Conservation (phyloP, 1,140 invertebrate genomes). For the Drosophila melanogaster region Release_6_plus_ISO1_MT NT_037436.4:20267001-20267500, state of each 20-base stretch:
- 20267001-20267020: neutral
- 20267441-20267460: no score
- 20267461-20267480: no score
- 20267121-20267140: neutral
- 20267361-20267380: no score
- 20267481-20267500: no score
- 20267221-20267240: conserved; percentile 1
- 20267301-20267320: neutral
- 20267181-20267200: neutral
- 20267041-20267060: neutral
- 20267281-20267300: no score
- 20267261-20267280: neutral
- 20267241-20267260: no score
- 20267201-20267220: neutral
- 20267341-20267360: no score
- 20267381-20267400: no score
- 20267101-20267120: neutral
- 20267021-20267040: neutral
- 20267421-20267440: no score
- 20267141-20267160: neutral
- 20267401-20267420: no score
- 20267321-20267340: neutral
- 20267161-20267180: conserved; percentile 1
- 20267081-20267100: neutral
- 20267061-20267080: neutral